phyloP scores from a whole-genome alignment of 2,888 invertebrate genomes.

The Ennomos quercinarius region DNA sequence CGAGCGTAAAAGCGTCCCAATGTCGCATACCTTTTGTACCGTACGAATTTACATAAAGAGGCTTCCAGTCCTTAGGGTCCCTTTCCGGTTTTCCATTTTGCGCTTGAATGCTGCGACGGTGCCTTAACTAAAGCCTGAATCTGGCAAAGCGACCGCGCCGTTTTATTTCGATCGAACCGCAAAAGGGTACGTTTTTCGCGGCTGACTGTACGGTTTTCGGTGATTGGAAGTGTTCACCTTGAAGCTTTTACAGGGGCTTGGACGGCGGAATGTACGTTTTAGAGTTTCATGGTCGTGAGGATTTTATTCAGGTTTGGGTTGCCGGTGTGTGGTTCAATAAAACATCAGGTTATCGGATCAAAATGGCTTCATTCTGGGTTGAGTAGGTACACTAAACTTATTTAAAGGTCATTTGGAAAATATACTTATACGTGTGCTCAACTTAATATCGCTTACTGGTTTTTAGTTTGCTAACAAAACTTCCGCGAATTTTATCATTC shows the following conservation, averaged over 20 bases:
- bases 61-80: slow-evolving; percentile 76
- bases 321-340: slow-evolving; percentile 4
- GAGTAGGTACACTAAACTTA: background rate
- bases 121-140: slow-evolving; percentile 64
- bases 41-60: slow-evolving; percentile 80
- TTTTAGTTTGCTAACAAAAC: too few species aligned
- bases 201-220: slow-evolving; percentile 50
- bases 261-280: slow-evolving; percentile 52
- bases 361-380: slow-evolving; percentile 18
- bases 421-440: too few species aligned
- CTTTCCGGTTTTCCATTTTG: slow-evolving; percentile 79
- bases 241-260: slow-evolving; percentile 41
- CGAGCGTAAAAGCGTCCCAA: slow-evolving; percentile 67
- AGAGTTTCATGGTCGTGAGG: slow-evolving; percentile 57
- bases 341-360: slow-evolving; percentile 4
- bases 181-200: slow-evolving; percentile 48
- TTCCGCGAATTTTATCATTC: too few species aligned
- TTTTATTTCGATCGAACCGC: slow-evolving; percentile 70
- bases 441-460: too few species aligned
- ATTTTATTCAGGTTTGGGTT: slow-evolving; percentile 29
- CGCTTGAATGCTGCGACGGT: slow-evolving; percentile 71
- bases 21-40: slow-evolving; percentile 79
- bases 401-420: too few species aligned
- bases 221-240: slow-evolving; percentile 52
- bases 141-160: slow-evolving; percentile 64